Evolutionary conservation across 2,888 invertebrate species (phyloP).

Genomic region (Cephus runcator): DNA sequence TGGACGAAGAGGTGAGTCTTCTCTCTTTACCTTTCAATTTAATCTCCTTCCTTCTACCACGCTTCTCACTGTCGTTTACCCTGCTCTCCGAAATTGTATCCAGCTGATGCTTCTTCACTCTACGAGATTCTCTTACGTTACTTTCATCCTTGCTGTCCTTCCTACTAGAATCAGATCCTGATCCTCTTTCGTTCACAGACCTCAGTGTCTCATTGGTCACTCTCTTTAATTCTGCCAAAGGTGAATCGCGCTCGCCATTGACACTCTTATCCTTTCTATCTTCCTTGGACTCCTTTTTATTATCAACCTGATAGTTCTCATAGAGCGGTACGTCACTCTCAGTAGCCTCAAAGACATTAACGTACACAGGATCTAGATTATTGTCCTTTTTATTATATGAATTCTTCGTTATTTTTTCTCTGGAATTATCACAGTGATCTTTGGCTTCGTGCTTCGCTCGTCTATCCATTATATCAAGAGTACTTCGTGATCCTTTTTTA

Average conservation of each 20-base stretch:
- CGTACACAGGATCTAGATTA: slow-evolving; percentile 37
- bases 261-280: not conserved
- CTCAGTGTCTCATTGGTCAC: not conserved
- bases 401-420: not conserved
- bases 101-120: slow-evolving; percentile 1
- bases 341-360: slow-evolving; percentile 40
- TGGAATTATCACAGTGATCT: slow-evolving; percentile 36
- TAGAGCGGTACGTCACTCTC: slow-evolving; percentile 39
- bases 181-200: not conserved
- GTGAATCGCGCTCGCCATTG: not conserved
- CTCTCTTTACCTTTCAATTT: slow-evolving; percentile 3
- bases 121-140: not conserved
- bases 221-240: slow-evolving; percentile 3
- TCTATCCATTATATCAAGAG: slow-evolving; percentile 6
- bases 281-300: slow-evolving; percentile 11
- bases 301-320: slow-evolving; percentile 37
- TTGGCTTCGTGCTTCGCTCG: slow-evolving; percentile 29
- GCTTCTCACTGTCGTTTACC: not conserved
- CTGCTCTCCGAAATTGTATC: slow-evolving; percentile 10
- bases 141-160: slow-evolving; percentile 7
- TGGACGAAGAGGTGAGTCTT: slow-evolving; percentile 7
- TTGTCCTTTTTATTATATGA: not conserved
- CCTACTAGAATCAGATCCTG: not conserved
- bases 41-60: slow-evolving; percentile 1
- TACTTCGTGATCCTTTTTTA: not conserved